These are phyloP conservation scores for Ciconia nigra DNA, from an alignment of 2,797 vertebrate species.

Conservation along the genomic window DNA sequence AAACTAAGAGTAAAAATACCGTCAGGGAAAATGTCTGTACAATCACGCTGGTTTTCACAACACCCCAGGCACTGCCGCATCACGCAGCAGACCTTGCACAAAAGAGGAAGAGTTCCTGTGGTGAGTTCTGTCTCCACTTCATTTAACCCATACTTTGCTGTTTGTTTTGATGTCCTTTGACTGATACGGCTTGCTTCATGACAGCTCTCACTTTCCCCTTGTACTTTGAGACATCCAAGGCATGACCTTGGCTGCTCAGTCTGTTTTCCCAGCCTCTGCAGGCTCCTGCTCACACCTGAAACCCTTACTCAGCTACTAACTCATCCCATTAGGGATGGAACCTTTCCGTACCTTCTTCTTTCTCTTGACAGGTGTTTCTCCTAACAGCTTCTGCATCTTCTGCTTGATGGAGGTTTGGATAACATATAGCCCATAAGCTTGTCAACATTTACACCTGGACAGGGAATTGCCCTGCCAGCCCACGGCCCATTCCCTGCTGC, in stretches of 20 bases:
- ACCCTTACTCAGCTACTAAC: not conserved
- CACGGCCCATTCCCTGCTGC: not conserved
- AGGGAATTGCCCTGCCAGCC: not conserved
- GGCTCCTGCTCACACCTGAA: not conserved
- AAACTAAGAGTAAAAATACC: not conserved
- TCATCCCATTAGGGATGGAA: not conserved
- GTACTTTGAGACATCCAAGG: not conserved
- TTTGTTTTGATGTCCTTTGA: not conserved
- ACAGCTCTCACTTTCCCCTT: not conserved
- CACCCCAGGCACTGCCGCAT: not conserved
- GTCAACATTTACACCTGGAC: not conserved
- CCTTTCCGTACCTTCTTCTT: not conserved
- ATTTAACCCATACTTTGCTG: not conserved
- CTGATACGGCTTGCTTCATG: not conserved
- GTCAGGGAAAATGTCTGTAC: not conserved
- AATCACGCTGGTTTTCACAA: not conserved
- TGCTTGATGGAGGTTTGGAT: not conserved
- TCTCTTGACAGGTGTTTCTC: not conserved
- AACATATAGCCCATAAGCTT: not conserved
- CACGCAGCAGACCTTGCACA: not conserved
- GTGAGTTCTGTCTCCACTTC: not conserved
- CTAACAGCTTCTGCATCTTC: not conserved
- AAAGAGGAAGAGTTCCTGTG: conserved; percentile 1
- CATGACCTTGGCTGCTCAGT: rapidly evolving
- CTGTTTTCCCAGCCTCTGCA: not conserved